These are phyloP conservation scores for Agonopterix arenella DNA, from an alignment of 2,888 invertebrate species.

Conservation along the genomic window DNA sequence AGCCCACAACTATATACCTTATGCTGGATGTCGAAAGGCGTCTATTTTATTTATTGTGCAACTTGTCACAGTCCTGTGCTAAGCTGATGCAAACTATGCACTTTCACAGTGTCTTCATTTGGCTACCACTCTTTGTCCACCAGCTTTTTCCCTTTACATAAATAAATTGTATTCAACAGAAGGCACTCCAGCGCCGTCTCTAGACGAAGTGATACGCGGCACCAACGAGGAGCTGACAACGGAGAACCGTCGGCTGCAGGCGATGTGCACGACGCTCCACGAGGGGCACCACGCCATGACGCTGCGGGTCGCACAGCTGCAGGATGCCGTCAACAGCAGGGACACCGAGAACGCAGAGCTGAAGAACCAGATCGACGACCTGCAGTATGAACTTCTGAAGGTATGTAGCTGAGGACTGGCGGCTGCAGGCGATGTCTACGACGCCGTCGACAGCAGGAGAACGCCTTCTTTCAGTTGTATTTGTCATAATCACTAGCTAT, in stretches of 20 bases:
- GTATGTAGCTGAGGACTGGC: constrained; percentile 29
- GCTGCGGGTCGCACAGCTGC: constrained; percentile 90
- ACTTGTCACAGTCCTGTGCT: too few species aligned
- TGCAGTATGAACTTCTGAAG: constrained; percentile 94
- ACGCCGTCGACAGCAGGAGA: too few species aligned
- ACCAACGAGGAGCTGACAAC: constrained; percentile 91
- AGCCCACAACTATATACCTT: too few species aligned
- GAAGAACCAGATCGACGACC: constrained; percentile 96
- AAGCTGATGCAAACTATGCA: too few species aligned
- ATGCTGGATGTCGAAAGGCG: too few species aligned
- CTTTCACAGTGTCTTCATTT: too few species aligned
- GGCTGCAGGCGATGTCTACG: too few species aligned
- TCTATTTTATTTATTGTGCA: too few species aligned
- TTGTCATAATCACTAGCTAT: too few species aligned
- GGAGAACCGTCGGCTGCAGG: constrained; percentile 95
- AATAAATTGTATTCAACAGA: constrained; percentile 18
- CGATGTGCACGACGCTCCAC: constrained; percentile 92
- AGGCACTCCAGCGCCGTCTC: constrained; percentile 81
- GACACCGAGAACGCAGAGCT: constrained; percentile 97
- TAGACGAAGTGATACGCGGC: constrained; percentile 90
- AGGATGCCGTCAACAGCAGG: constrained; percentile 91
- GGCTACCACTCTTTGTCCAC: too few species aligned
- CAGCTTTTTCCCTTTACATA: too few species aligned
- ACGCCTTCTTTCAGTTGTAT: too few species aligned
- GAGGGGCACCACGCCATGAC: constrained; percentile 96